phyloP scores from a whole-genome alignment of 2,888 invertebrate genomes.

The Liodrosophila aerea region DNA sequence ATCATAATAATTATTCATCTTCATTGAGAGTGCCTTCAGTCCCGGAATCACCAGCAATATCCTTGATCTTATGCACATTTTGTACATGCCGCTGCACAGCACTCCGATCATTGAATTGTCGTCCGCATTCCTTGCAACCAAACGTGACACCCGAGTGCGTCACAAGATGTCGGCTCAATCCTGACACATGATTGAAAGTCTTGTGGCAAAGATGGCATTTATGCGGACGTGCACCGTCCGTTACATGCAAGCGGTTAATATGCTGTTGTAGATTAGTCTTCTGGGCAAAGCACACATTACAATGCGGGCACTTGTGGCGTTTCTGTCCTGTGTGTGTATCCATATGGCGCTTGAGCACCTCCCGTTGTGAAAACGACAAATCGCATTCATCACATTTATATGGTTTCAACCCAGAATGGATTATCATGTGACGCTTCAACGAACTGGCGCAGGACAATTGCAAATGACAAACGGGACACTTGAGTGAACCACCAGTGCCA shows the following conservation, averaged over 20 bases:
- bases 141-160: constrained; percentile 87
- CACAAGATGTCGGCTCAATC: constrained; percentile 87
- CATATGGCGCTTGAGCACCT: constrained; percentile 86
- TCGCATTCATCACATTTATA: constrained; percentile 84
- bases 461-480: constrained; percentile 85
- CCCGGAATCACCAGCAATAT: constrained; percentile 15
- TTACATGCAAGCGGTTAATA: constrained; percentile 84
- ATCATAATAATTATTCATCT: constrained; percentile 11
- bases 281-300: constrained; percentile 88
- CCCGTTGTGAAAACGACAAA: constrained; percentile 88
- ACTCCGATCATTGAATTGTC: constrained; percentile 88
- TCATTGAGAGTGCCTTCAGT: constrained; percentile 37
- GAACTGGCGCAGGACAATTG: constrained; percentile 86
- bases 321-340: constrained; percentile 85
- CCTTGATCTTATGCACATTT: constrained; percentile 67
- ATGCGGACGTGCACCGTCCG: constrained; percentile 85
- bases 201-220: constrained; percentile 87
- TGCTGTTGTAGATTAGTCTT: constrained; percentile 87
- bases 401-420: constrained; percentile 85
- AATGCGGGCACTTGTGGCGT: constrained; percentile 86
- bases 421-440: constrained; percentile 87
- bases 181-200: constrained; percentile 84
- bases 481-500: constrained; percentile 82
- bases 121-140: constrained; percentile 86
- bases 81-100: constrained; percentile 86